Evolutionary conservation across 2,888 invertebrate genomes (phyloP).

Genomic region (Protonemura montana): DNA sequence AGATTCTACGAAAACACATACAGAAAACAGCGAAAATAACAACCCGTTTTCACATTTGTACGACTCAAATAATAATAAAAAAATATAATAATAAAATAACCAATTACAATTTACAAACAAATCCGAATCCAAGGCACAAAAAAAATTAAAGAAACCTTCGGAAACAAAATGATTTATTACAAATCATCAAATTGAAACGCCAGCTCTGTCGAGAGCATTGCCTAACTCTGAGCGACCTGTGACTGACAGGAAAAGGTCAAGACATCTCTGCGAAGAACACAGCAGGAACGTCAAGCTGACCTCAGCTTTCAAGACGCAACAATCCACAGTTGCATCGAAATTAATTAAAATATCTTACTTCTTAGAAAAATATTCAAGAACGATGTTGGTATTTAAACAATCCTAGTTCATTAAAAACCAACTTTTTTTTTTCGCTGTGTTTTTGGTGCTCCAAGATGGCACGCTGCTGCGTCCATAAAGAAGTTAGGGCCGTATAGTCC

Average conservation of each 20-base stretch:
- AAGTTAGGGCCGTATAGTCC: background rate
- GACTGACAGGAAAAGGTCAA: background rate
- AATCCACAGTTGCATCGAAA: background rate
- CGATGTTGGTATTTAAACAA: background rate
- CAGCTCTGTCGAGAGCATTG: background rate
- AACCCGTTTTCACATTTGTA: no score
- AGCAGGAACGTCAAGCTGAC: no score
- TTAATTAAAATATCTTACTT: conserved; percentile 4
- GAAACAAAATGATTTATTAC: background rate
- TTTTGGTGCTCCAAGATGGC: background rate
- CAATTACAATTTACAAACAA: no score
- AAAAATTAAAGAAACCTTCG: no score
- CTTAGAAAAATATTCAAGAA: background rate
- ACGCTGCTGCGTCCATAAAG: background rate
- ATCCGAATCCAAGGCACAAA: no score
- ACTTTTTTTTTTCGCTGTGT: background rate
- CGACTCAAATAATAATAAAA: no score
- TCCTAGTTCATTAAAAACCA: background rate
- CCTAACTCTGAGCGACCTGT: background rate
- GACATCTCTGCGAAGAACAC: background rate
- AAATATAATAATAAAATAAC: no score
- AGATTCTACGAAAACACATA: no score
- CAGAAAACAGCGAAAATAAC: no score
- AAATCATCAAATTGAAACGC: background rate
- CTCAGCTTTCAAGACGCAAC: background rate